These are phyloP conservation scores for Drosophila kohkoa DNA, from an alignment of 1,140 invertebrate species.

Conservation along the genomic window DNA sequence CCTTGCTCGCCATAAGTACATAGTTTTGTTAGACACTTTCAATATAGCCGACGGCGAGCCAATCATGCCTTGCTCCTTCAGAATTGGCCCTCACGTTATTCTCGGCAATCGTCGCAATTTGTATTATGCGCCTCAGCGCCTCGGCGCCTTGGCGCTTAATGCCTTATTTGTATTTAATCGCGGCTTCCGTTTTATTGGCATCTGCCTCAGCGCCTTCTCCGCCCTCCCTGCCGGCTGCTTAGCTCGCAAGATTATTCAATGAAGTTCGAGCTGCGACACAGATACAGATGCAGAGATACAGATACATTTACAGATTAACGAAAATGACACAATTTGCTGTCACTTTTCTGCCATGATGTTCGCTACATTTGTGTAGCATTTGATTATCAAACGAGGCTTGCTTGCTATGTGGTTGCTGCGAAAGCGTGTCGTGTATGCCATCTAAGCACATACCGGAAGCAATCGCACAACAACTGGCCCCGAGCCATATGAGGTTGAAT, in stretches of 20 bases:
- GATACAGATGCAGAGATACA: slow-evolving; percentile 48
- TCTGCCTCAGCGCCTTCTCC: slow-evolving; percentile 10
- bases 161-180: slow-evolving; percentile 83
- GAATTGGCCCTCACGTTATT: slow-evolving; percentile 21
- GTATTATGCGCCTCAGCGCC: slow-evolving; percentile 81
- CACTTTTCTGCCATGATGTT: slow-evolving; percentile 31
- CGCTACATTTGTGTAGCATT: slow-evolving; percentile 37
- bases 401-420: neutral
- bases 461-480: slow-evolving; percentile 12
- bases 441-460: slow-evolving; percentile 4
- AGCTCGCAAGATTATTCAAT: slow-evolving; percentile 60
- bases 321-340: slow-evolving; percentile 75
- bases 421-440: slow-evolving; percentile 9
- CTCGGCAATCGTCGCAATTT: slow-evolving; percentile 77
- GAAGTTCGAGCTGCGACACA: slow-evolving; percentile 53
- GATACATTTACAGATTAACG: slow-evolving; percentile 59
- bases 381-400: slow-evolving; percentile 38
- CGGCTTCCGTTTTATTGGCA: slow-evolving; percentile 79
- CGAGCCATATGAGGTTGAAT: slow-evolving; percentile 31
- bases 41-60: slow-evolving; percentile 30
- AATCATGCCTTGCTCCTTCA: slow-evolving; percentile 7
- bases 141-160: slow-evolving; percentile 77
- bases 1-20: slow-evolving; percentile 8
- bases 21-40: slow-evolving; percentile 33
- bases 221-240: slow-evolving; percentile 29